Base-by-base conservation (phyloP, 2,113 vertebrate species). In the Collichthys lucidus region DNA sequence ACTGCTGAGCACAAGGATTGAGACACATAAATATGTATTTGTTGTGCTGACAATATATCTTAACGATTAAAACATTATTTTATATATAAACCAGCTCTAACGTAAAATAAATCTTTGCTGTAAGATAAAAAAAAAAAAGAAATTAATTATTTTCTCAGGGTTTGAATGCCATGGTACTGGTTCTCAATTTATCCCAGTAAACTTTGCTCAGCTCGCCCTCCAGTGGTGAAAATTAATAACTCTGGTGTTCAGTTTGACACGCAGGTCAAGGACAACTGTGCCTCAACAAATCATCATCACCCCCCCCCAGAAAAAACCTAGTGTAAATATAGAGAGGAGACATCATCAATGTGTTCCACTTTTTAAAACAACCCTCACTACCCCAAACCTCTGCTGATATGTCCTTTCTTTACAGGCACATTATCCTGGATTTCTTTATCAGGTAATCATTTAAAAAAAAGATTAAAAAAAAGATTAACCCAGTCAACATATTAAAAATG, bases 201-300 rank as follows among this genome's bases (percentile, higher is more conserved):
- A 70, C 49, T 64, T 73, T 61, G 56, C 47, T 35, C 0, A 70
- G 47, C 19, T 64, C 0, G 66, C 84, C 91, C 79, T 65, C 89
- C 10, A 53, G 84, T 83, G 91, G 86, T 70, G 61, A 62, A 78
- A 80, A 77, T 19, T 5, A 79, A 17, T 1, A 62, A 4, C 14
- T 2, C 35, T 66, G 57, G 0, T 40, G 9, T 80, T 71, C 14
- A 26, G 72, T 60, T 53, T 19, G 14, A 82, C 29, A 42, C 77
- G n/a, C 59, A 80, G 73, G 65, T 78, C 68, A 71, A 60, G 59
- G 61, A 29, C 52, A 62, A 59, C 0, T 35, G 20, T 53, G 50
- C 44, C 2, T n/a, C 47, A 61, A 59, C 68, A 16, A 61, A 73
- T 65, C 22, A 74, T 55, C 12, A 26, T 26, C 26, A 26, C 26